Percentiles rank a stretch among this genome's conserved stretches.
These are phyloP conservation scores for Ennomos quercinarius DNA, from an alignment of 2,888 invertebrate genomes.

Conservation along the genomic window DNA sequence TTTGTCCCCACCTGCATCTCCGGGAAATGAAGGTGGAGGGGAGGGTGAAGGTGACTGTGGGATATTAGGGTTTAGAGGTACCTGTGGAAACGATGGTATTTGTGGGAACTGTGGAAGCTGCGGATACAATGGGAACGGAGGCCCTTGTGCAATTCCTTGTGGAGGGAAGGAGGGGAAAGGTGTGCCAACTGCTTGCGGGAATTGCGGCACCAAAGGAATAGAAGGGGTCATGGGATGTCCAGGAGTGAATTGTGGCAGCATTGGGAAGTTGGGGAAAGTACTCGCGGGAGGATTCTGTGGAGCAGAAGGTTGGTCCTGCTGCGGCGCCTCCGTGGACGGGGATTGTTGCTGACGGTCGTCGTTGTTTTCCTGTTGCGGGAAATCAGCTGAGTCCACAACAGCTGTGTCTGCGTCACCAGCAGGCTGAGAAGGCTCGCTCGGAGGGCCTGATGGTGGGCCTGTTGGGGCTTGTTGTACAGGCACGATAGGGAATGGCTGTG, in stretches of 20 bases:
- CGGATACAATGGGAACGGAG: constrained; percentile 39
- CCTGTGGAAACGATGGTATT: constrained; percentile 39
- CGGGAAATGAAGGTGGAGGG: constrained; percentile 62
- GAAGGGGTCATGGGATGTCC: constrained; percentile 7
- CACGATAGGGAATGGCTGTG: constrained; percentile 42
- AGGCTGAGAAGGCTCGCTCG: constrained; percentile 48
- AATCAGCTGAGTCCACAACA: constrained; percentile 74
- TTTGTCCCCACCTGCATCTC: constrained; percentile 53
- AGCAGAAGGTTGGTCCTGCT: constrained; percentile 42
- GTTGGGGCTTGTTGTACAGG: constrained; percentile 22
- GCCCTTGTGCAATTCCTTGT: constrained; percentile 16
- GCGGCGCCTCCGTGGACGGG: constrained; percentile 40
- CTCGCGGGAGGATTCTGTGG: constrained; percentile 45
- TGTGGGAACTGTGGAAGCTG: constrained; percentile 52
- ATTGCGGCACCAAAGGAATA: constrained; percentile 32
- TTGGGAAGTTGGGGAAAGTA: constrained; percentile 47
- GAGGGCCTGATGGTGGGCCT: constrained; percentile 34
- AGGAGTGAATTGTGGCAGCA: constrained; percentile 35
- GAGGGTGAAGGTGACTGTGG: constrained; percentile 52
- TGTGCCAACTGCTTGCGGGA: constrained; percentile 45
- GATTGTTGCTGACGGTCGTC: constrained; percentile 46
- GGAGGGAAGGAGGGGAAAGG: constrained; percentile 47
- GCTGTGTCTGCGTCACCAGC: constrained; percentile 68
- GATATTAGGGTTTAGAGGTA: constrained; percentile 46
- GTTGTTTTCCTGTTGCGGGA: constrained; percentile 35